Conservation (phyloP, 2,797 vertebrate species). For the Salmo trutta region DNA sequence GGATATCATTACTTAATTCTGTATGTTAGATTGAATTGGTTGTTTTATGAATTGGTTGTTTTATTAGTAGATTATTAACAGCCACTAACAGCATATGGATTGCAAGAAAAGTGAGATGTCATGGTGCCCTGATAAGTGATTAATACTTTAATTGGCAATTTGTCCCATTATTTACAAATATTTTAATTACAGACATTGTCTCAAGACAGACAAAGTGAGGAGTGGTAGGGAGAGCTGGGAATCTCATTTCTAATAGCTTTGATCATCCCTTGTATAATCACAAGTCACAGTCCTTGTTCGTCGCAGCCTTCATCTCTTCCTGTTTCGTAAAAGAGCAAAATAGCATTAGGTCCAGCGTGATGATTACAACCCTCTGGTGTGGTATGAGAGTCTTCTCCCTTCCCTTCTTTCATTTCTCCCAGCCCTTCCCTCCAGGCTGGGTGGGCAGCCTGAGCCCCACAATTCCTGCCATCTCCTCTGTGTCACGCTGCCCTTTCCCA, state of each 20-base stretch:
- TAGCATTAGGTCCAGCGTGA: not conserved
- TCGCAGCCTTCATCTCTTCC: not conserved
- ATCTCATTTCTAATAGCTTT: not conserved
- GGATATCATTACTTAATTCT: not conserved
- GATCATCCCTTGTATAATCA: slow-evolving; percentile 23
- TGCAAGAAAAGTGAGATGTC: not conserved
- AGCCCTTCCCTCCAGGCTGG: slow-evolving; percentile 93
- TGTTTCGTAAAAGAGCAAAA: not conserved
- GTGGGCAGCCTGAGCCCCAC: slow-evolving; percentile 90
- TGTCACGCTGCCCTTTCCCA: slow-evolving; percentile 77
- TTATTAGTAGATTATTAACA: not conserved
- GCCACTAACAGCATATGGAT: not conserved
- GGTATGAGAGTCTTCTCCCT: not conserved
- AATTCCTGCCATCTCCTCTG: slow-evolving; percentile 78
- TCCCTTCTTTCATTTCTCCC: slow-evolving; percentile 71
- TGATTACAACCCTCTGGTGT: not conserved
- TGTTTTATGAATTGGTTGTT: not conserved
- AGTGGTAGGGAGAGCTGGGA: not conserved
- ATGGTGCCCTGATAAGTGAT: not conserved
- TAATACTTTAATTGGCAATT: slow-evolving; percentile 40
- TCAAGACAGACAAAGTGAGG: slow-evolving; percentile 10
- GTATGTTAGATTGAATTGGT: not conserved
- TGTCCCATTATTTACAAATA: slow-evolving; percentile 19
- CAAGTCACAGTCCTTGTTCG: slow-evolving; percentile 1
- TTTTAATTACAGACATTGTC: slow-evolving; percentile 2